Conservation (phyloP, 1,140 invertebrate genomes). For the Lepidostoma basale region DNA sequence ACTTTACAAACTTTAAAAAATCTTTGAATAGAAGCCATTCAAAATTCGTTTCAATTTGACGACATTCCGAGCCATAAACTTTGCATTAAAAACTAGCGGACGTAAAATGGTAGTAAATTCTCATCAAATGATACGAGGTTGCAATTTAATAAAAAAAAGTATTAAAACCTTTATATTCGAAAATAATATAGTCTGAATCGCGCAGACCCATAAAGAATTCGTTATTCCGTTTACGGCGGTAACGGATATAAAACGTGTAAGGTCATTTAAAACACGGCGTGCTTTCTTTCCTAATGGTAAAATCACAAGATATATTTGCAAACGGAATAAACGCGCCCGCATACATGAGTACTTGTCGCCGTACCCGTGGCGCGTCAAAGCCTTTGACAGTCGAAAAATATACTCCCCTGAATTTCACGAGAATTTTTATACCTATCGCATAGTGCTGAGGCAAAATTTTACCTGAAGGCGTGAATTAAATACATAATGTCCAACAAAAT, state of each 20-base stretch:
- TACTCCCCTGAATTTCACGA: not conserved
- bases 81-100: not conserved
- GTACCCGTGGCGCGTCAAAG: conserved; percentile 9
- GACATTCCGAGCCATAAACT: too few relatives aligned
- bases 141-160: conserved; percentile 42
- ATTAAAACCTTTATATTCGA: conserved; percentile 37
- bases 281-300: conserved; percentile 12
- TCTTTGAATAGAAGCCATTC: too few relatives aligned
- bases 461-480: too few relatives aligned
- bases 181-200: conserved; percentile 41
- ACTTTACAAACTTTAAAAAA: too few relatives aligned
- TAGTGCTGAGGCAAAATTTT: too few relatives aligned
- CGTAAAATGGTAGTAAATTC: not conserved
- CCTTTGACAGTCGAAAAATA: conserved; percentile 31
- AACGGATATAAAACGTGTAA: conserved; percentile 22
- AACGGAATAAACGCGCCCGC: not conserved
- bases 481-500: too few relatives aligned
- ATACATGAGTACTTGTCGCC: not conserved
- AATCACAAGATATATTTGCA: conserved; percentile 24
- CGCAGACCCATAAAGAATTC: conserved; percentile 40
- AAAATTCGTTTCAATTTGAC: too few relatives aligned
- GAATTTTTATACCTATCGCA: too few relatives aligned
- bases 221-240: conserved; percentile 37
- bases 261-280: conserved; percentile 26
- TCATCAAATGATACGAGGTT: conserved; percentile 26